These are phyloP conservation scores for Coilia nasus DNA, from an alignment of 2,797 vertebrate genomes.

Conservation along the genomic window DNA sequence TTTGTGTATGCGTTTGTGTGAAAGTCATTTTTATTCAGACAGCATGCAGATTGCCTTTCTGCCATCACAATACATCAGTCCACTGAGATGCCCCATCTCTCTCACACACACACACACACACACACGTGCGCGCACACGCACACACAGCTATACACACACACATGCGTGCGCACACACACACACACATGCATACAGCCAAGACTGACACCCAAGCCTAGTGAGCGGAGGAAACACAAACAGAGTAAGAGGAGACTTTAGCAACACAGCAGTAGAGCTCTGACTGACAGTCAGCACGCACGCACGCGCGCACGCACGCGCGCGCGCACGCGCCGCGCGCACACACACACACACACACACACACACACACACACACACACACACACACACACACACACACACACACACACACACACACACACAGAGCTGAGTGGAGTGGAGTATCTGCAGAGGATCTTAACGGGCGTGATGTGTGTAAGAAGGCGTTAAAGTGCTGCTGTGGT, in stretches of 20 bases:
- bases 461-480: no score
- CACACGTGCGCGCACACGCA: constrained; percentile 23
- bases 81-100: not conserved
- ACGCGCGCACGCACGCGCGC: not conserved
- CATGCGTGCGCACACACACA: constrained; percentile 13
- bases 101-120: not conserved
- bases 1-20: no score
- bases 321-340: constrained; percentile 6
- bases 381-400: not conserved
- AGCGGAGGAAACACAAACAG: not conserved
- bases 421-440: no score
- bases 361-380: not conserved
- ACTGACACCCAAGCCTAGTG: not conserved
- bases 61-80: not conserved
- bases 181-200: not conserved
- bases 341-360: constrained; percentile 22
- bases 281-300: not conserved
- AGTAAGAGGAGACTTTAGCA: not conserved
- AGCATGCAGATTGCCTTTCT: not conserved
- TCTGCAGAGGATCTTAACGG: no score
- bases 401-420: no score
- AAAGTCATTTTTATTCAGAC: no score
- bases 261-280: not conserved
- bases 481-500: no score
- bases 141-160: constrained; percentile 11